Evolutionary conservation across 1,140 invertebrate species (phyloP), one percentile per base, ranked within the genome.

Genomic region (Drosophila erecta): DNA sequence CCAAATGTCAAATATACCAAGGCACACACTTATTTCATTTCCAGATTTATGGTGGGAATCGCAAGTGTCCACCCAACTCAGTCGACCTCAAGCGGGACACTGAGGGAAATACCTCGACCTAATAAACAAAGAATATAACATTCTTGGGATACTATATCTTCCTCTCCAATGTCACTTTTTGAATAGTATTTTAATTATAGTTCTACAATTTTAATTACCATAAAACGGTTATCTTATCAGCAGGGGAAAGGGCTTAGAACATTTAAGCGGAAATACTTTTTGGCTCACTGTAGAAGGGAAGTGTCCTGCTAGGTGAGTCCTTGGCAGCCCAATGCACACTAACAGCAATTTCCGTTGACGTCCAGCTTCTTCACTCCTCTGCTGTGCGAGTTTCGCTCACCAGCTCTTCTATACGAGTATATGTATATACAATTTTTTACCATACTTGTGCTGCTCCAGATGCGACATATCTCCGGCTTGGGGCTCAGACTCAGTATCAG

Each of bases 1-100:
- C 79, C 84, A 71, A 89, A 89, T 80, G 84, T 80, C 84, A 89
- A 89, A 80, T 80, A 83, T 87, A 83, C 76, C 61, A 84, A 60
- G 65, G 64, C 79, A 64, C 81, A 83, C 79, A 83, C 79, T 89
- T 89, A 80, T 89, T 89, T 81, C 84, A 83, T 89, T 84, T 79
- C 65, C 76, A 87, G 83, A 87, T 87, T 87, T 86, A 86, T 86
- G 83, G 70, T 64, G 67, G 41, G 72, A 69, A 70, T 57, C 51
- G 64, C 54, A 67, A 76, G 55, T 59, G 61, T 71, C 35, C 44
- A 24, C 20, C 40, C 35, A 69, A 47, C 22, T 35, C 47, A 17
- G 20, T 40, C 41, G 49, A 62, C 20, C 58, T 17, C 46, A 41
- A 64, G 47, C 47, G 2, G 12, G 40, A 27, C 47, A 67, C 59